Evolutionary conservation across 2,888 invertebrate species (phyloP), one percentile per base, ranked within the genome.

Genomic region (Sympetrum striolatum): DNA sequence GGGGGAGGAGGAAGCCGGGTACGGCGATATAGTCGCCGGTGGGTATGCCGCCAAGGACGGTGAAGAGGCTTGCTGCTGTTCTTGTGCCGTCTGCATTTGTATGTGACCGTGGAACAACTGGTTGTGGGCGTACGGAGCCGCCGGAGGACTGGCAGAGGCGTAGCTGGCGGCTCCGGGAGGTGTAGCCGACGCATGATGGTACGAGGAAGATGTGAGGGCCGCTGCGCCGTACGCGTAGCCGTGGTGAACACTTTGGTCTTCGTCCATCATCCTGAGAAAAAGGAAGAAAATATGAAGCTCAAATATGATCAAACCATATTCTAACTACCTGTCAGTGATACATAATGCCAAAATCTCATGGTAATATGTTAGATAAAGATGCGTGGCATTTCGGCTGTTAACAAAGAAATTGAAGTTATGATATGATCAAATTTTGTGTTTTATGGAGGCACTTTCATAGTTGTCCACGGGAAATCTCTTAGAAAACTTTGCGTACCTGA

Each of bases 141-240:
- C 93, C 91, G 93, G 93, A 53, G 93, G 93, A 91, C 94, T 94
- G 92, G 94, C 93, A 91, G 93, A 94, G 92, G 93, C 93, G 91
- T 48, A 86, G 64, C 73, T 90, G 90, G 60, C 80, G 81, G 81
- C 90, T 91, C 92, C 93, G 91, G 93, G 92, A n/a, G 80, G 90
- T 18, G 93, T 92, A 90, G 93, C 93, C 90, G 94, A 93, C 90
- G 93, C 93, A 91, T 93, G 93, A 92, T 94, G 94, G 90, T 93
- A 93, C 91, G 94, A 86, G 86, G 58, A 86, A n/a, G 86, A 86
- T 22, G 86, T 35, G 10, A 86, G 35, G 31, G 86, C 60, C 58
- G 60, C 58, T 93, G 92, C 93, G 93, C 90, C 82, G 58, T 82
- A 82, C 25, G 82, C 35, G 64, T 86, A 86, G 60, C 86, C 86